Conservation (phyloP, 2,797 vertebrate genomes). For the Meriones psammophilus region DNA sequence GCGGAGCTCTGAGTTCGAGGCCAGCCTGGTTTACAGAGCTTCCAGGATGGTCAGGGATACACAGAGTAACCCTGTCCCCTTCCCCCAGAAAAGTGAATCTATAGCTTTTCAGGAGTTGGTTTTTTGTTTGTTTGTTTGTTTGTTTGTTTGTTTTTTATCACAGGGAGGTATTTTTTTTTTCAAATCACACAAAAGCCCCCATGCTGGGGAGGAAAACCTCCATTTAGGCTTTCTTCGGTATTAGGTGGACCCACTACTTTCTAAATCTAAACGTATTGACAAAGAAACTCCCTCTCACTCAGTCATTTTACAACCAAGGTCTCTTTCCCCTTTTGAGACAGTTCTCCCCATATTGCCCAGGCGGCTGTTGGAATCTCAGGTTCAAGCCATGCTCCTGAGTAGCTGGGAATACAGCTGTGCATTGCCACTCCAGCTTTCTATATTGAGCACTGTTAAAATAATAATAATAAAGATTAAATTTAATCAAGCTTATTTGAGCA, state of each 20-base stretch:
- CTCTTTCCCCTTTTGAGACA: neutral
- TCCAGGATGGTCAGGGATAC: neutral
- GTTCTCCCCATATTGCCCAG: neutral
- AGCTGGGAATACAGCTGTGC: too few relatives aligned
- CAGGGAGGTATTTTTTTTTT: neutral
- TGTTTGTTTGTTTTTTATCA: neutral
- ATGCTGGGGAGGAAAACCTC: slow-evolving; percentile 31
- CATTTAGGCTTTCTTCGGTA: neutral
- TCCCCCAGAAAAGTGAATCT: neutral
- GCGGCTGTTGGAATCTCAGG: neutral
- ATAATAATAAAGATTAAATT: neutral
- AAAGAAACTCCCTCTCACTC: neutral
- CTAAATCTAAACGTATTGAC: neutral
- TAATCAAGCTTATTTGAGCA: neutral
- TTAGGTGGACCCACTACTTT: slow-evolving; percentile 45
- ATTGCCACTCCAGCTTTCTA: neutral
- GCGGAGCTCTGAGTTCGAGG: neutral
- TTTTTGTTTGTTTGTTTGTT: neutral
- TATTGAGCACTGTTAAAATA: neutral
- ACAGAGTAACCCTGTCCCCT: neutral
- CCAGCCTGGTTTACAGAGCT: neutral
- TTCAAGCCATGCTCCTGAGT: neutral
- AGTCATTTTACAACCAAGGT: slow-evolving; percentile 25
- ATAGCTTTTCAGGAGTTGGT: neutral
- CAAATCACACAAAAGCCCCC: neutral